phyloP scores from a whole-genome alignment of 1,140 invertebrate genomes.

The Druon quercuslanigerum region DNA sequence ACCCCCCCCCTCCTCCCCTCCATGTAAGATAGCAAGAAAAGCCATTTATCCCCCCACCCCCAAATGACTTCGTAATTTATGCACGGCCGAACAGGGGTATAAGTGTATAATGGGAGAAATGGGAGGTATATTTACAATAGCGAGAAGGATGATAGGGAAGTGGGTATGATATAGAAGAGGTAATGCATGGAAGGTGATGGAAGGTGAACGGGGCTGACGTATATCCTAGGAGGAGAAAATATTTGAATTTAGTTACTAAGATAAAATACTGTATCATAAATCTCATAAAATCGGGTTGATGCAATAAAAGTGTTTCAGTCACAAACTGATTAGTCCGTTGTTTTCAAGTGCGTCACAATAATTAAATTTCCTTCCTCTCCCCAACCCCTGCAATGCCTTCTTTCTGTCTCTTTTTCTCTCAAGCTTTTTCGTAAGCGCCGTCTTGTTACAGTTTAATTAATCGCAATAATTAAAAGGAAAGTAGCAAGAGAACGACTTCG shows the following conservation, averaged over 20 bases:
- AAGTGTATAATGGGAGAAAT: too few relatives aligned
- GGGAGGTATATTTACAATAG: too few relatives aligned
- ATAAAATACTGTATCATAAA: constrained; percentile 1
- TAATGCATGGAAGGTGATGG: too few relatives aligned
- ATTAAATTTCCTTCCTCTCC: constrained; percentile 47
- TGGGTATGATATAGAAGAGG: too few relatives aligned
- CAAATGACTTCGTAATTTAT: too few relatives aligned
- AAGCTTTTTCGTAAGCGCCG: constrained; percentile 48
- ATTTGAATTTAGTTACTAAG: neutral
- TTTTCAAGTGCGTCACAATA: constrained; percentile 34
- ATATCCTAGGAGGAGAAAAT: neutral
- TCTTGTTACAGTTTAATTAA: constrained; percentile 71
- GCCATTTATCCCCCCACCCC: too few relatives aligned
- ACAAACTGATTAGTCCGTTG: constrained; percentile 17
- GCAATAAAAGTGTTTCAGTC: constrained; percentile 9
- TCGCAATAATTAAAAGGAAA: constrained; percentile 72
- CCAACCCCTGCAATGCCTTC: neutral
- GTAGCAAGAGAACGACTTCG: constrained; percentile 42
- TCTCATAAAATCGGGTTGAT: neutral
- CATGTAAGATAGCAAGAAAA: too few relatives aligned
- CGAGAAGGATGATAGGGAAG: too few relatives aligned
- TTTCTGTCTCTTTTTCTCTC: constrained; percentile 28
- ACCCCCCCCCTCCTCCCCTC: too few relatives aligned
- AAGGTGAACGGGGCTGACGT: neutral
- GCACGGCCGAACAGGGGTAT: too few relatives aligned